Conservation (phyloP, 1,140 invertebrate species). For the Agrilus planipennis region DNA sequence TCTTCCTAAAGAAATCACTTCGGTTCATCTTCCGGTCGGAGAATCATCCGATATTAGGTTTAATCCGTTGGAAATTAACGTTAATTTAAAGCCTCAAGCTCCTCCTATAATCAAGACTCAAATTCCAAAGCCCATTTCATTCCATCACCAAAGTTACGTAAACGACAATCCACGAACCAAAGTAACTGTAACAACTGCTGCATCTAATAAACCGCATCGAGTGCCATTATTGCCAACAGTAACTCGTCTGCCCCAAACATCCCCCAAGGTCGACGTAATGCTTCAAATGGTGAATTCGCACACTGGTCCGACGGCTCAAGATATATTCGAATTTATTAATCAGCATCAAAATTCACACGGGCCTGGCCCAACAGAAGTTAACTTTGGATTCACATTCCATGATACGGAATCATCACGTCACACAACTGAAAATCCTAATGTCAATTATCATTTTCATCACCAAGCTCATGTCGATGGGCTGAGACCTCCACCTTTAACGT, state of each 20-base stretch:
- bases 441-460: too few relatives aligned
- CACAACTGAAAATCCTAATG: too few relatives aligned
- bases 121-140: conserved; percentile 15
- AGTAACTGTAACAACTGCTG: conserved; percentile 18
- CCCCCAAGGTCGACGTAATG: conserved; percentile 10
- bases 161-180: conserved; percentile 18
- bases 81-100: conserved; percentile 25
- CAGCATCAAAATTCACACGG: background rate
- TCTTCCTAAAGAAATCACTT: conserved; percentile 16
- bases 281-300: conserved; percentile 11
- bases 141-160: conserved; percentile 21
- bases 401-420: too few relatives aligned
- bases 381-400: conserved; percentile 17
- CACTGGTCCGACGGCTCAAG: conserved; percentile 1
- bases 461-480: too few relatives aligned
- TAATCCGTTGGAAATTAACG: conserved; percentile 31
- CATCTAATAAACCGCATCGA: conserved; percentile 9
- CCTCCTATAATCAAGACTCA: conserved; percentile 25
- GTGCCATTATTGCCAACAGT: conserved; percentile 2
- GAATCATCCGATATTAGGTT: conserved; percentile 28
- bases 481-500: too few relatives aligned
- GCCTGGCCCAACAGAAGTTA: conserved; percentile 12
- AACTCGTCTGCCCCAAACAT: background rate
- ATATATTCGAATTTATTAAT: conserved; percentile 7
- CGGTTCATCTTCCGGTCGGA: conserved; percentile 22